Percentiles rank a stretch among this genome's conserved stretches.
Evolutionary conservation across 2,797 vertebrate species (phyloP).

Genomic region (Scleropages formosus): DNA sequence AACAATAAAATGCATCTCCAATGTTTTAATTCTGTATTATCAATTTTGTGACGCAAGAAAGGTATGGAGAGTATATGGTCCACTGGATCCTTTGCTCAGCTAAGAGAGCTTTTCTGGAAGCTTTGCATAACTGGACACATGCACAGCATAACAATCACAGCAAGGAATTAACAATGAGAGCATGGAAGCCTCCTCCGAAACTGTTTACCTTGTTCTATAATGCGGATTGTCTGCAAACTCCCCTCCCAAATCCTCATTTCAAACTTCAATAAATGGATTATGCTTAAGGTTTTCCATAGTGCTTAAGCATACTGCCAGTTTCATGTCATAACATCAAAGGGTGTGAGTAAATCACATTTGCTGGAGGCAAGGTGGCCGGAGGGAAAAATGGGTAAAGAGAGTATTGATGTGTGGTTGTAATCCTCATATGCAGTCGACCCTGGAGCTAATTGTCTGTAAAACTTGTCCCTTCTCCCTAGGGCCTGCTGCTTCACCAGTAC

Average conservation of each 20-base stretch:
- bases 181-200: not conserved
- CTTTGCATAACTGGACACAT: not conserved
- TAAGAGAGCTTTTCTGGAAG: not conserved
- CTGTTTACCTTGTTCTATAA: conserved; percentile 14
- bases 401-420: conserved; percentile 29
- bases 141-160: not conserved
- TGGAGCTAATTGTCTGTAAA: conserved; percentile 33
- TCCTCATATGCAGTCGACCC: conserved; percentile 25
- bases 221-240: conserved; percentile 1
- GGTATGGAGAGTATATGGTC: too few species aligned
- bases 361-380: conserved; percentile 9
- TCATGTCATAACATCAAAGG: conserved; percentile 26
- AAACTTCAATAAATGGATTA: conserved; percentile 28
- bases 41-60: too few species aligned
- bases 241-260: conserved; percentile 19
- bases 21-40: too few species aligned
- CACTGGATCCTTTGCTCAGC: too few species aligned
- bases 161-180: not conserved
- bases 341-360: conserved; percentile 30
- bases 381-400: conserved; percentile 6
- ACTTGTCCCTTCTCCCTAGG: not conserved
- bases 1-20: too few species aligned
- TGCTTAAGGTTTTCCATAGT: conserved; percentile 13
- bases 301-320: conserved; percentile 26
- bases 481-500: not conserved